A percentile compares a stretch with the other conserved stretches of the same genome.
Conservation (phyloP, 2,888 invertebrate species). For the Itoplectis maculator region DNA sequence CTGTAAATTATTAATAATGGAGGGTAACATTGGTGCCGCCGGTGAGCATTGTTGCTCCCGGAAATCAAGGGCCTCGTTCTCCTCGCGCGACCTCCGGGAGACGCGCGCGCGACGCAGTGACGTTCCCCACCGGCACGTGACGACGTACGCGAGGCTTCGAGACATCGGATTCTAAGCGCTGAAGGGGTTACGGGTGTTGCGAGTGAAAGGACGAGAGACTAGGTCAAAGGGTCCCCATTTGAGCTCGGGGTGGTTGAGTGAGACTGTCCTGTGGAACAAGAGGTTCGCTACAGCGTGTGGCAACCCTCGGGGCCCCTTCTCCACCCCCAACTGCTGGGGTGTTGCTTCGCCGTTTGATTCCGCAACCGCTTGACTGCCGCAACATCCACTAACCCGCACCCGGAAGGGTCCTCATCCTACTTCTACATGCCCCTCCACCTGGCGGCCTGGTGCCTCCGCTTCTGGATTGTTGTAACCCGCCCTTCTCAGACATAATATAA, state of each 20-base stretch:
- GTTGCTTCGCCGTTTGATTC: constrained; percentile 12
- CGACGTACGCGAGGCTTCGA: constrained; percentile 12
- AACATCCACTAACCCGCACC: constrained; percentile 25
- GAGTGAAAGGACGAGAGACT: constrained; percentile 31
- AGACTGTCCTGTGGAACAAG: constrained; percentile 32
- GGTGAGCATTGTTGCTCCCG: constrained; percentile 9
- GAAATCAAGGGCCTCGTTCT: constrained; percentile 17
- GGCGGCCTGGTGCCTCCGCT: constrained; percentile 18
- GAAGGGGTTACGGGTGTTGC: constrained; percentile 13
- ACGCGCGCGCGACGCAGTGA: constrained; percentile 17
- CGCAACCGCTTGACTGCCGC: constrained; percentile 22
- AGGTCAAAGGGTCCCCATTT: not conserved
- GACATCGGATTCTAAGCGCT: constrained; percentile 10
- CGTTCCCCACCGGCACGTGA: constrained; percentile 25
- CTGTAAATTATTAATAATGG: constrained; percentile 42
- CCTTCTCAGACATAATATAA: constrained; percentile 69
- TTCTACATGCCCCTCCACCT: constrained; percentile 1
- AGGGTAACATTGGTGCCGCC: constrained; percentile 8
- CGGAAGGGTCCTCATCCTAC: constrained; percentile 27
- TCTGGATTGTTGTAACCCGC: constrained; percentile 44
- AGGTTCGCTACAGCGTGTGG: constrained; percentile 13
- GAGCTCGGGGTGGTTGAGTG: constrained; percentile 26
- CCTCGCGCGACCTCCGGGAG: constrained; percentile 20
- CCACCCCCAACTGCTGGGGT: too few species aligned
- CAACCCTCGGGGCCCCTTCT: constrained; percentile 37